Base-by-base conservation (phyloP, 64 coral and sea anemone species). In the Montipora cactus region DNA sequence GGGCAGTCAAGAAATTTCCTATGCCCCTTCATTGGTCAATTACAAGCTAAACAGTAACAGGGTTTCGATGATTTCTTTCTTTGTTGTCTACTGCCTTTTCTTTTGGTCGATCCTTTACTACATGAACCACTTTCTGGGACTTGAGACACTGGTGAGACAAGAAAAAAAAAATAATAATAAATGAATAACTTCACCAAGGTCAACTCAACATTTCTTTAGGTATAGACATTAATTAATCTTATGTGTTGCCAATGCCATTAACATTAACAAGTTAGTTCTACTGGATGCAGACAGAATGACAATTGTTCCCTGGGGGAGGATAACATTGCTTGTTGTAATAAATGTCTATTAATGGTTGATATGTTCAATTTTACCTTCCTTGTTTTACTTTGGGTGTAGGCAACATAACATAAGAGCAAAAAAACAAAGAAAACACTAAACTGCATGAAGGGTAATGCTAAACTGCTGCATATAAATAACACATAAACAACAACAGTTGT, bases 51-150 rank as follows among this genome's bases (percentile, higher is more conserved):
- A 66, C 61, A 66, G 15, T 66, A 66, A 66, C 61, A 2, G 61
- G 61, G 61, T 66, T 66, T 66, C 9, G 11, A 18, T 12, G 9
- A 66, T 66, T 66, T 66, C 61, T 66, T 66, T 66, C 0, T 66
- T 66, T 66, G 61, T 66, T 66, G 61, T 66, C 61, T 66, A 66
- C 61, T 66, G 61, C 61, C 61, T 66, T 66, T 66, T 66, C 61
- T 66, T 66, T 66, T 66, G 61, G 15, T 66, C 61, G 61, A 66
- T 66, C 15, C 61, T 66, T 66, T 66, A 66, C 61, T 66, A 18
- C 52, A 55, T 55, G 52, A 0, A 55, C 61, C 15, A 66, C 61
- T 66, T 66, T 66, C 61, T 66, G 61, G 61, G 61, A 12, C 61
- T 66, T 66, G 61, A 66, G 61, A 66, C 61, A 66, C 61, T 66